These are phyloP conservation scores for Plemyria rubiginata DNA, from an alignment of 2,888 invertebrate species.

Conservation along the genomic window DNA sequence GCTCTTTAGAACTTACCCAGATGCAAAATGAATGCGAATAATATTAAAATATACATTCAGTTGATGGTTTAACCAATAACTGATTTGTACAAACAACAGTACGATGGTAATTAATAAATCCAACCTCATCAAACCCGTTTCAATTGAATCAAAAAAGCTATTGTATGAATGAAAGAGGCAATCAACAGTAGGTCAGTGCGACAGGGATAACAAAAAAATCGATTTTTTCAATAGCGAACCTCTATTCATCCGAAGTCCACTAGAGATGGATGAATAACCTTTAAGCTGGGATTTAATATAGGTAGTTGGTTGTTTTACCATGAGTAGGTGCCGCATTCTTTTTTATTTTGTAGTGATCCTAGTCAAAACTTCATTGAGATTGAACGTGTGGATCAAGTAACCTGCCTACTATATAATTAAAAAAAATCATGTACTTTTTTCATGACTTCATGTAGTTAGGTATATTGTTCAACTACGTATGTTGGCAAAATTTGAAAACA, in stretches of 20 bases:
- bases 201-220: slow-evolving; percentile 39
- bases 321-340: background rate
- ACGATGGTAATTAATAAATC: slow-evolving; percentile 2
- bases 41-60: no score
- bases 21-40: no score
- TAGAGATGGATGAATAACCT: slow-evolving; percentile 30
- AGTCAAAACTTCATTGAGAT: no score
- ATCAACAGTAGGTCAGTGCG: slow-evolving; percentile 45
- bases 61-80: background rate
- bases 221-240: slow-evolving; percentile 36
- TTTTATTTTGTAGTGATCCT: background rate
- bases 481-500: no score
- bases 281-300: slow-evolving; percentile 14
- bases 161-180: slow-evolving; percentile 22
- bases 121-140: slow-evolving; percentile 7
- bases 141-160: slow-evolving; percentile 43
- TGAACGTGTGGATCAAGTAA: no score
- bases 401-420: no score
- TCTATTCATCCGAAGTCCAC: slow-evolving; percentile 35
- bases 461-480: no score
- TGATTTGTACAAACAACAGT: slow-evolving; percentile 2
- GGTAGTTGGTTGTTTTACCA: background rate
- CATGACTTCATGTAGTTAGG: no score
- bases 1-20: no score
- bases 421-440: no score